Base-by-base conservation (phyloP, 2,888 invertebrate species). In the Noctua janthe region DNA sequence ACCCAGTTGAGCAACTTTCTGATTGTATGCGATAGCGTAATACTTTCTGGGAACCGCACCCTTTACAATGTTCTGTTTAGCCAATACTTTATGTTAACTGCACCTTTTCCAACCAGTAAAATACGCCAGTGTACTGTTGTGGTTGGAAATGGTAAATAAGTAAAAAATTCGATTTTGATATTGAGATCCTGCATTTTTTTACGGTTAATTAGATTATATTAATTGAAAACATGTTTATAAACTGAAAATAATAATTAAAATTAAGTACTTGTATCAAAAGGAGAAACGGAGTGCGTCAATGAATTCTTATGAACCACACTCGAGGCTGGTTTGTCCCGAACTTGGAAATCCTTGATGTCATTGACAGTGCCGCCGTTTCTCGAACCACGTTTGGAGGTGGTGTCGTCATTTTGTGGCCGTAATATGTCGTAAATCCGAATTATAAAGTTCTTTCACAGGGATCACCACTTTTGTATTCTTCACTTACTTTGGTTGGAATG, bases 1-100 rank as follows among this genome's bases (percentile, higher is more conserved):
- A 39, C 71, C 10, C 56, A 64, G 56, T 84, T 43, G 43, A 1
- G 39, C 17, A 84, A 84, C 39, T 83, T 83, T 69, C 29, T 64
- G 80, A 72, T 72, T 74, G 62, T 70, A 23, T 64, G 29, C 69
- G 43, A 84, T 83, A 80, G 6, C n/a, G 23, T 35, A 72, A 80
- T 75, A 75, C 70, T 75, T 80, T 80, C 72, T 72, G 67, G 29
- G 56, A 66, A 73, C 62, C 71, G 43, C 54, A 47, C 43, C 51
- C 20, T 67, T 51, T 15, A 20, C 10, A 29, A 54, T 56, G 62
- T 0, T 71, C 23, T 39, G 35, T 64, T 73, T 51, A 8, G 13
- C 20, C 20, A 67, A 35, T 56, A 29, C 56, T 69, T 77, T 56
- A 35, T 56, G 13, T 47, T 67, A 17, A 59, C 23, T 59, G 15